Conservation (phyloP, 2,888 invertebrate species). For the Baronia brevicornis region DNA sequence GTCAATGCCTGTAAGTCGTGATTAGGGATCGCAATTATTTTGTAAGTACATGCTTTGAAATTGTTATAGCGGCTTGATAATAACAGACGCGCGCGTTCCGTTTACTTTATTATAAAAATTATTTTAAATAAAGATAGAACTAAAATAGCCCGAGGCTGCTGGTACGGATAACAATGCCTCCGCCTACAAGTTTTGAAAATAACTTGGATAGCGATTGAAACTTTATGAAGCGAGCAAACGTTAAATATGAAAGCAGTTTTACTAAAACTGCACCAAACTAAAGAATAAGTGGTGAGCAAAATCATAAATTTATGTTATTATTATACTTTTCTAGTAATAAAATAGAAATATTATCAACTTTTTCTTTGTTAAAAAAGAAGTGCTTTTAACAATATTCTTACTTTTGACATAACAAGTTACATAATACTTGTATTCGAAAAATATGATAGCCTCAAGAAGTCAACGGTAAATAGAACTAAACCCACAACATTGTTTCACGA, state of each 20-base stretch:
- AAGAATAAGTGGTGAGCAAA: too few relatives aligned
- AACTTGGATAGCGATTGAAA: too few relatives aligned
- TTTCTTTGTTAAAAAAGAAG: background rate
- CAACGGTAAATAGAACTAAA: background rate
- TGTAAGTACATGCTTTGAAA: conserved; percentile 49
- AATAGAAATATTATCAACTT: conserved; percentile 3
- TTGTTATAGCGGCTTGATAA: conserved; percentile 63
- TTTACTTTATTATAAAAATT: too few relatives aligned
- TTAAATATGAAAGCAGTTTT: too few relatives aligned
- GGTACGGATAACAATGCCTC: too few relatives aligned
- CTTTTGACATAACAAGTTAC: background rate
- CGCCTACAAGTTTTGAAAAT: too few relatives aligned
- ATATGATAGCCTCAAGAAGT: background rate
- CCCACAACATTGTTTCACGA: background rate
- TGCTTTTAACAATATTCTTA: background rate
- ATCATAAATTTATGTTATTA: too few relatives aligned
- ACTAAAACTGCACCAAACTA: too few relatives aligned
- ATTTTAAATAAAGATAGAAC: conserved; percentile 9
- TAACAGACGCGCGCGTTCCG: conserved; percentile 52
- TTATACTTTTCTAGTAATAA: conserved; percentile 7
- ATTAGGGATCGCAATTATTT: conserved; percentile 67
- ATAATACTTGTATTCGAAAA: background rate
- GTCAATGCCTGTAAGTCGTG: conserved; percentile 63
- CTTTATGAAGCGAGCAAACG: too few relatives aligned
- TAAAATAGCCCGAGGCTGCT: too few relatives aligned